Evolutionary conservation across 2,797 vertebrate species (phyloP).

Genomic region (Peromyscus aztecus): DNA sequence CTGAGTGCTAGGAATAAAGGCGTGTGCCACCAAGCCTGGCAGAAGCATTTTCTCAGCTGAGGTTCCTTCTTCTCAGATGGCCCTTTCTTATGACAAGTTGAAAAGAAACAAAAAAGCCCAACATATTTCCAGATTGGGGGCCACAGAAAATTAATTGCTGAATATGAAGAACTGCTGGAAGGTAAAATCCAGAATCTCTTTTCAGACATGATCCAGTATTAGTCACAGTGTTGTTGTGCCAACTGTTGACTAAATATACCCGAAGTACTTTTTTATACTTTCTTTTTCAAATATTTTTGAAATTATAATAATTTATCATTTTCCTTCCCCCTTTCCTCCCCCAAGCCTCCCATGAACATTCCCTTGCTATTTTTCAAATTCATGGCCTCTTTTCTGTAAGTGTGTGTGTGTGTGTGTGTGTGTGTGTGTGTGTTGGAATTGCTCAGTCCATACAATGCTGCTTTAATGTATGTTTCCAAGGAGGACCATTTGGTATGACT

Average conservation of each 20-base stretch:
- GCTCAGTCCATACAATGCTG: background rate
- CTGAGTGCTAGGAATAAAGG: no score
- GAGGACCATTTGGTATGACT: background rate
- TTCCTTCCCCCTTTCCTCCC: background rate
- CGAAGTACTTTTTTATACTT: background rate
- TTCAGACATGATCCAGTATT: background rate
- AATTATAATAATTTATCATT: background rate
- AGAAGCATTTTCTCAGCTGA: no score
- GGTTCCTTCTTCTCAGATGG: background rate
- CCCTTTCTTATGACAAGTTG: background rate
- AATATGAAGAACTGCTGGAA: background rate
- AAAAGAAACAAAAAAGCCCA: background rate
- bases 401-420: background rate
- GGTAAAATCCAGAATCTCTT: background rate
- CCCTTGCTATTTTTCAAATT: background rate
- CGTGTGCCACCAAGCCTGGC: no score
- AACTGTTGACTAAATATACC: background rate
- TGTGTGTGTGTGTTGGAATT: background rate
- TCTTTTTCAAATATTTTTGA: background rate
- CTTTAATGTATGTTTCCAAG: background rate
- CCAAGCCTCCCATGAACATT: background rate
- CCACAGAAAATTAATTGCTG: background rate
- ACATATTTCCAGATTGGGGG: background rate
- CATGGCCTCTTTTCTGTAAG: background rate
- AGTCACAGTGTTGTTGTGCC: background rate